Base-by-base conservation (phyloP, 2,797 vertebrate genomes). In the Harpagifer antarcticus region DNA sequence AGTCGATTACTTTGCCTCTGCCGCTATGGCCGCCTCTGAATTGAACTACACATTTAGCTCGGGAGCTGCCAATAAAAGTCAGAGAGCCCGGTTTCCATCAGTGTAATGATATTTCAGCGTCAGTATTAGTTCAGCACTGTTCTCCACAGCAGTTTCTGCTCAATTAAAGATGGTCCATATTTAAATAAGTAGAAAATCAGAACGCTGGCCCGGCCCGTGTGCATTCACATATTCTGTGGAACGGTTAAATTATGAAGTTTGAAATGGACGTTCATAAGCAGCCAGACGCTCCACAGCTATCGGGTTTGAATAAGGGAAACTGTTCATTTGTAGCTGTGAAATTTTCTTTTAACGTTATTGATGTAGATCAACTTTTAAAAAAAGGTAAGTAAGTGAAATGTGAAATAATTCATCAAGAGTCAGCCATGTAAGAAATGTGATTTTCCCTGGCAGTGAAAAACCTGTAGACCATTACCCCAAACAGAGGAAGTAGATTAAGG, bases 381-480 rank as follows among this genome's bases (percentile, higher is more conserved):
- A 90, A 93, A 90, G 91, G 92, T 90, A 86, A 91, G 91, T 89
- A 91, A 92, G 90, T 92, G 90, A 91, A 91, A 91, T 91, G 92
- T 93, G 92, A 93, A 92, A 92, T 92, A 88, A 87, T 91, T 91
- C 90, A 92, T 92, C 91, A 87, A 85, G 88, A 86, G 80, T 49
- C 88, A 92, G 91, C 91, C 91, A 93, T 88, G 91, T 88, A 91
- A 63, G 86, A 93, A 89, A 91, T 93, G 84, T 91, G 88, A 86
- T 90, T 90, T 87, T 83, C 50, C 0, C 82, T 45, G 49, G 87
- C 72, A 81, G 87, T 87, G 70, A 87, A 78, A 79, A 79, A 80
- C 64, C 79, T 83, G 70, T 84, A 82, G 89, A 82, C 88, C 88
- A 86, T 90, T 89, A 86, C 72, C 78, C 76, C 86, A 82, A 89